Evolutionary conservation across 2,113 vertebrate species (phyloP).

Genomic region (Nothocercus julius): DNA sequence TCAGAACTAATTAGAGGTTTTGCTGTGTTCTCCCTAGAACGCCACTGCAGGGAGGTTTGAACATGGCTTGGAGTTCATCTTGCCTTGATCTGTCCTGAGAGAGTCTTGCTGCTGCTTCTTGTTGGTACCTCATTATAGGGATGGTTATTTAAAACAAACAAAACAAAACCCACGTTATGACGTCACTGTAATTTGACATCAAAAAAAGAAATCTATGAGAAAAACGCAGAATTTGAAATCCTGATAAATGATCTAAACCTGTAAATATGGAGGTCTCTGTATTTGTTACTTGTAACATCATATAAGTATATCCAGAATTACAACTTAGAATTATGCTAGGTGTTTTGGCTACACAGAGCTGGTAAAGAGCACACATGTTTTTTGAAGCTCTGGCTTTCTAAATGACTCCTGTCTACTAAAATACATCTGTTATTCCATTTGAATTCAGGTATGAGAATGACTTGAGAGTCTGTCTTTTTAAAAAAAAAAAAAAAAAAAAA

Average conservation of each 20-base stretch:
- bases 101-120: neutral
- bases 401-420: neutral
- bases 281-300: neutral
- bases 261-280: neutral
- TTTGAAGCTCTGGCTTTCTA: neutral
- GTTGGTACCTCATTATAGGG: neutral
- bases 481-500: too few species aligned
- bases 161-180: neutral
- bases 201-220: neutral
- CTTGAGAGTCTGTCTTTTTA: neutral
- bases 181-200: neutral
- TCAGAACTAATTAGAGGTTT: neutral
- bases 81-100: neutral
- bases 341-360: neutral
- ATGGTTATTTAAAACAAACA: neutral
- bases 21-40: neutral
- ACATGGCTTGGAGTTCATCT: neutral
- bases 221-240: neutral
- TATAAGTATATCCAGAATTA: neutral
- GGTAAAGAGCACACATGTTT: neutral
- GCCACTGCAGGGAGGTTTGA: neutral
- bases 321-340: neutral
- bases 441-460: neutral
- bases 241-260: neutral
- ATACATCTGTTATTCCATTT: neutral